These are phyloP conservation scores for Euclidia mi DNA, from an alignment of 2,888 invertebrate species.

Conservation along the genomic window DNA sequence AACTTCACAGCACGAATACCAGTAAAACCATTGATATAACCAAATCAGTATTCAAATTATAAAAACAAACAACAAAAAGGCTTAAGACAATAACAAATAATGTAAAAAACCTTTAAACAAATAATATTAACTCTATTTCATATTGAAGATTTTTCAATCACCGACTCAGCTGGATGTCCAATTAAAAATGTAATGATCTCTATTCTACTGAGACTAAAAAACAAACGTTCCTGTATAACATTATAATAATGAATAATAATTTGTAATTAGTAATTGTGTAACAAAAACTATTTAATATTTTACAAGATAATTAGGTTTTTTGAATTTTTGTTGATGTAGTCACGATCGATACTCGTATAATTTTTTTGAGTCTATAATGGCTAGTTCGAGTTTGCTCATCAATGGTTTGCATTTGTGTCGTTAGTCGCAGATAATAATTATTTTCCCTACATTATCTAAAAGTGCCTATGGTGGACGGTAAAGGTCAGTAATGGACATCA, in stretches of 20 bases:
- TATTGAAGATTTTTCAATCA: slow-evolving; percentile 81
- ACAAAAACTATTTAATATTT: slow-evolving; percentile 47
- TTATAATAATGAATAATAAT: slow-evolving; percentile 53
- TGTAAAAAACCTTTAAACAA: slow-evolving; percentile 45
- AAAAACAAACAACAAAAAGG: slow-evolving; percentile 37
- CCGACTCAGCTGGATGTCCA: slow-evolving; percentile 74
- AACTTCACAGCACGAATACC: slow-evolving; percentile 17
- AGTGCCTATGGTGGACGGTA: too few relatives aligned
- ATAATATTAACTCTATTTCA: slow-evolving; percentile 63
- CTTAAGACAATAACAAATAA: slow-evolving; percentile 48
- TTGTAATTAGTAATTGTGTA: slow-evolving; percentile 46
- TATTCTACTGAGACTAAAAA: slow-evolving; percentile 26
- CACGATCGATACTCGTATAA: not conserved
- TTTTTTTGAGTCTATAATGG: not conserved
- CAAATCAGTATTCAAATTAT: slow-evolving; percentile 23
- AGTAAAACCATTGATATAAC: slow-evolving; percentile 15
- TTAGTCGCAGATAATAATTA: too few relatives aligned
- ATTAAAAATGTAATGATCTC: slow-evolving; percentile 82
- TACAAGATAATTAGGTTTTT: slow-evolving; percentile 22
- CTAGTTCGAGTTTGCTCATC: too few relatives aligned
- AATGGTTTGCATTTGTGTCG: too few relatives aligned
- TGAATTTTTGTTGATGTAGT: not conserved
- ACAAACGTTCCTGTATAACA: slow-evolving; percentile 39
- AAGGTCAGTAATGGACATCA: too few relatives aligned
- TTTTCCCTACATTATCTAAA: too few relatives aligned